Evolutionary conservation across 2,888 invertebrate genomes (phyloP).

Genomic region (Yponomeuta sedellus): DNA sequence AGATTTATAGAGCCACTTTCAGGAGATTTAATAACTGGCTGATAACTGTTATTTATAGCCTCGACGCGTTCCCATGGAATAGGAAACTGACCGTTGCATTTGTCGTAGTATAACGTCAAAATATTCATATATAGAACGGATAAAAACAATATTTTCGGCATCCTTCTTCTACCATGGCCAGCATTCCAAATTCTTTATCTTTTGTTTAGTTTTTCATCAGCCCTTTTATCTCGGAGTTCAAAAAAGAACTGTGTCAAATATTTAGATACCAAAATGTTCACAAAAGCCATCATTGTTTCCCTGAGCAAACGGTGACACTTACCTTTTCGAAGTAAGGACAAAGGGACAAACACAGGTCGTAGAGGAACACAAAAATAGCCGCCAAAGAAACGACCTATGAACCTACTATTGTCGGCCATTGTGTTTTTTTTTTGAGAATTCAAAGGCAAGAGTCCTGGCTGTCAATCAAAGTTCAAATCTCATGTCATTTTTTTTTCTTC

Average conservation of each 20-base stretch:
- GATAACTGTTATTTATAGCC: slow-evolving; percentile 66
- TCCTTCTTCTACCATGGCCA: neutral
- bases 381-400: slow-evolving; percentile 37
- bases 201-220: slow-evolving; percentile 1
- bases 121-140: neutral
- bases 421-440: slow-evolving; percentile 12
- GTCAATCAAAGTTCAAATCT: slow-evolving; percentile 42
- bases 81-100: slow-evolving; percentile 36
- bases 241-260: slow-evolving; percentile 20
- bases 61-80: slow-evolving; percentile 27
- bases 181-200: neutral
- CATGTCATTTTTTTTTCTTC: slow-evolving; percentile 36
- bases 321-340: slow-evolving; percentile 31
- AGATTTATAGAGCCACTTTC: slow-evolving; percentile 63
- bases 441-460: slow-evolving; percentile 29
- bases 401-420: slow-evolving; percentile 19
- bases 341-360: slow-evolving; percentile 30
- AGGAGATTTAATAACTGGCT: slow-evolving; percentile 55
- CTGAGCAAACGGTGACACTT: slow-evolving; percentile 37
- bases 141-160: neutral
- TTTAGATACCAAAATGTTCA: slow-evolving; percentile 21
- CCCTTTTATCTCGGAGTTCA: slow-evolving; percentile 4
- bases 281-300: slow-evolving; percentile 36
- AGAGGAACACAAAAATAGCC: slow-evolving; percentile 22
- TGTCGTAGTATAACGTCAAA: neutral